These are phyloP conservation scores for Chouioia cunea DNA, from an alignment of 2,888 invertebrate species.

Conservation along the genomic window DNA sequence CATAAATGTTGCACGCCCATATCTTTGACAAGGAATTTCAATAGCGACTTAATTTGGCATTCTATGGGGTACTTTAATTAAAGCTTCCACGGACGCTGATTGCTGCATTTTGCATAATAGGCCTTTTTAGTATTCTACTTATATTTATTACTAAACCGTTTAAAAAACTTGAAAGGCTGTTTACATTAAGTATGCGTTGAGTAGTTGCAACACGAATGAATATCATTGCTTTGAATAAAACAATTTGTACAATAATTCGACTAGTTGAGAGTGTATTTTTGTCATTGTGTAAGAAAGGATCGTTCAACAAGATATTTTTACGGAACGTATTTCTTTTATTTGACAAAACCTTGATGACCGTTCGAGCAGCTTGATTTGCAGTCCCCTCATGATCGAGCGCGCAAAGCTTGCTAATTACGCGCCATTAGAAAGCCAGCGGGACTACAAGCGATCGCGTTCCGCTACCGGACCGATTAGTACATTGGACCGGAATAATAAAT, in stretches of 20 bases:
- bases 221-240: too few species aligned
- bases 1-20: not conserved
- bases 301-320: too few species aligned
- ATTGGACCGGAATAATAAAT: conserved; percentile 40
- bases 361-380: conserved; percentile 34
- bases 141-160: too few species aligned
- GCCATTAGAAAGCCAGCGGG: conserved; percentile 36
- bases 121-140: too few species aligned
- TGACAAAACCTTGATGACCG: conserved; percentile 21
- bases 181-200: too few species aligned
- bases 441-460: not conserved
- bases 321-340: not conserved
- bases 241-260: too few species aligned
- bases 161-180: too few species aligned
- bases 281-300: too few species aligned
- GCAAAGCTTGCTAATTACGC: conserved; percentile 26
- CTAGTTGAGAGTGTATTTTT: too few species aligned
- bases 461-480: conserved; percentile 32
- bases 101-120: too few species aligned
- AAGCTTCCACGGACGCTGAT: not conserved
- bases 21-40: conserved; percentile 8
- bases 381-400: not conserved
- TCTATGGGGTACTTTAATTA: conserved; percentile 21
- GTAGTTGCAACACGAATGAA: too few species aligned
- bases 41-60: conserved; percentile 8